Base-by-base conservation (phyloP, 1,140 invertebrate genomes). In the Cephus cinctus region DNA sequence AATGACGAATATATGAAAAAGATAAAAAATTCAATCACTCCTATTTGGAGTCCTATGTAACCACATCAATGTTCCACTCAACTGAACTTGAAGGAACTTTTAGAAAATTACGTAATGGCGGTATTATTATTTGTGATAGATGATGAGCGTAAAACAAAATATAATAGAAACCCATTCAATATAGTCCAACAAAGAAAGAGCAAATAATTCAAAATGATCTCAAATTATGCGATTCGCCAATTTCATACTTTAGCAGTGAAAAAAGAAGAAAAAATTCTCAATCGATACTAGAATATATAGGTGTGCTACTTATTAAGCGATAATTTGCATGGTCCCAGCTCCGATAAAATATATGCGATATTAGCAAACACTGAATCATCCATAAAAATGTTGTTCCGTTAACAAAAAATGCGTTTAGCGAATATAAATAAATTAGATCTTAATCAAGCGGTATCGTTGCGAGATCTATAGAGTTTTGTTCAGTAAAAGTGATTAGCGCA, bases 1-100 rank as follows among this genome's bases (percentile, higher is more conserved):
- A 59, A 55, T 59, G 38, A 56, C 39, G 43, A 60, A 56, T 43
- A 51, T 50, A 46, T 12, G 12, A 30, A 30, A 30, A 30, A 9
- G 27, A 30, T 50, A 46, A 1, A n/a, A 16, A 16, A 36, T 45
- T 30, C 21, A 35, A 50, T 45, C 14, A 39, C 21, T 41, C 39
- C 21, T 11, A 9, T 5, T 19, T 3, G 39, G 39, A 41, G 39
- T 11, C 18, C 39, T 41, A 23, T 23, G 21, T 41, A 41, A 23
- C 39, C 18, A 41, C 18, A 41, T 41, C 39, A 41, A 41, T 41
- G 39, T 41, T 41, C 22, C 20, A 18, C n/a, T 41, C 22, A 8
- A 21, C 22, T 19, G 20, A 41, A 41, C 14, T 41, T 9, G 14
- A 23, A 20, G 11, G 8, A 36, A 36, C 34, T 12, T 15, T 18